Conservation (phyloP, 2,888 invertebrate genomes). For the Lucinisca nassula region DNA sequence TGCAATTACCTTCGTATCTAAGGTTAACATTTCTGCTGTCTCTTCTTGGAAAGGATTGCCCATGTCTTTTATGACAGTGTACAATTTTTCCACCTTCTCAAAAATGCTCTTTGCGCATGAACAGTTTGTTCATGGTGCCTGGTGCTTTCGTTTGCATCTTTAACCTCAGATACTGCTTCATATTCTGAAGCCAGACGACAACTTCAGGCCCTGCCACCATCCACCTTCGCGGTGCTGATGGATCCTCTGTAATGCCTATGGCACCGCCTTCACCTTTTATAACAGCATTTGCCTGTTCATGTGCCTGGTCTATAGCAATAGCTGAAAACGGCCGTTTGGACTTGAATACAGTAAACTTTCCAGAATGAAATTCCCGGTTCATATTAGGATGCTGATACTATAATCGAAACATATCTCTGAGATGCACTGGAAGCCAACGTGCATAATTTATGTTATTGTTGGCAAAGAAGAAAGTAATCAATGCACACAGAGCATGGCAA, state of each 20-base stretch:
- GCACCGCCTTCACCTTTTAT: conserved; percentile 75
- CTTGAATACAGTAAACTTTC: conserved; percentile 71
- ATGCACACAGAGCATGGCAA: conserved; percentile 14
- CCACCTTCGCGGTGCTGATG: conserved; percentile 70
- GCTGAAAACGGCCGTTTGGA: conserved; percentile 59
- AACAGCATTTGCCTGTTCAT: conserved; percentile 75
- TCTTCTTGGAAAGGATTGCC: conserved; percentile 29
- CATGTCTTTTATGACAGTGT: conserved; percentile 15
- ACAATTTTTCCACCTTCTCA: conserved; percentile 14
- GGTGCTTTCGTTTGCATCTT: not conserved
- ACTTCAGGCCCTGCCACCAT: conserved; percentile 73
- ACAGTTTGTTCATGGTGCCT: conserved; percentile 24
- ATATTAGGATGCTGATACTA: conserved; percentile 64
- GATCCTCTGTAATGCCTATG: conserved; percentile 72
- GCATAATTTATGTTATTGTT: conserved; percentile 69
- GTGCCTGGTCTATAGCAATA: conserved; percentile 73
- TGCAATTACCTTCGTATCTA: conserved; percentile 14
- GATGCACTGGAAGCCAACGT: conserved; percentile 73
- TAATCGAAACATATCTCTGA: conserved; percentile 69
- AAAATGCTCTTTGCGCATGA: not conserved
- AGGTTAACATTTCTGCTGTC: conserved; percentile 13
- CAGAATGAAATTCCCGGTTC: conserved; percentile 61
- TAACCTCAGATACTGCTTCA: conserved; percentile 24
- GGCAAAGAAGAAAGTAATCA: conserved; percentile 70
- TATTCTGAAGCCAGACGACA: conserved; percentile 37